phyloP scores from a whole-genome alignment of 2,113 vertebrate genomes.

The Platanista minor region DNA sequence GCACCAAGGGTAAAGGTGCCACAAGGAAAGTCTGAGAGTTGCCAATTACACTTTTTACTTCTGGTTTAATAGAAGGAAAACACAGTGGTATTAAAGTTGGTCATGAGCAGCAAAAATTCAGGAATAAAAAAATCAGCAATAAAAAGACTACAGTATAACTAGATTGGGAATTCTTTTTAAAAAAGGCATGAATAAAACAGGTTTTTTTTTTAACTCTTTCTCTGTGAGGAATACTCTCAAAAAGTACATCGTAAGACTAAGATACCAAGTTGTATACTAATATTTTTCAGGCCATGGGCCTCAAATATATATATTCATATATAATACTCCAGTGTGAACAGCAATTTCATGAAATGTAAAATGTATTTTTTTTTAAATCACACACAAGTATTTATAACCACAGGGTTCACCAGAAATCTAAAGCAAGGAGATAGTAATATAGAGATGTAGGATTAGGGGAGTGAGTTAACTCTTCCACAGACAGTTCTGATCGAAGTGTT shows the following conservation, averaged over 20 bases:
- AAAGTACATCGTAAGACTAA: constrained; percentile 78
- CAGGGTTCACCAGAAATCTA: constrained; percentile 75
- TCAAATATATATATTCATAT: constrained; percentile 76
- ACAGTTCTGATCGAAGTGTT: constrained; percentile 38
- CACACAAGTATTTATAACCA: constrained; percentile 76
- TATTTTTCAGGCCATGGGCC: constrained; percentile 70
- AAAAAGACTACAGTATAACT: constrained; percentile 72
- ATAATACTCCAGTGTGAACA: constrained; percentile 78
- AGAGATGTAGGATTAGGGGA: constrained; percentile 35
- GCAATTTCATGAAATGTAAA: constrained; percentile 75
- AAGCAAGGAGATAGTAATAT: constrained; percentile 70
- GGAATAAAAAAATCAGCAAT: constrained; percentile 73
- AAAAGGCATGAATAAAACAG: constrained; percentile 73
- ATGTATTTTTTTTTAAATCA: constrained; percentile 63
- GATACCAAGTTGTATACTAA: constrained; percentile 77
- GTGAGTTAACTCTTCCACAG: constrained; percentile 24
- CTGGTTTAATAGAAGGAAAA: constrained; percentile 67
- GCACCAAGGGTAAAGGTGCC: constrained; percentile 56
- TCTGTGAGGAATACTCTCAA: constrained; percentile 72
- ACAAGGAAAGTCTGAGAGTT: constrained; percentile 51
- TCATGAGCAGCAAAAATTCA: constrained; percentile 76
- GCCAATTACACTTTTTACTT: constrained; percentile 59
- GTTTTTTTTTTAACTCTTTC: constrained; percentile 63
- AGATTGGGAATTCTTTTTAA: constrained; percentile 61
- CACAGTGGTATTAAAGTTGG: constrained; percentile 77